These are phyloP conservation scores for Heteromyza rotundicornis DNA, from an alignment of 2,888 invertebrate species.

Conservation along the genomic window DNA sequence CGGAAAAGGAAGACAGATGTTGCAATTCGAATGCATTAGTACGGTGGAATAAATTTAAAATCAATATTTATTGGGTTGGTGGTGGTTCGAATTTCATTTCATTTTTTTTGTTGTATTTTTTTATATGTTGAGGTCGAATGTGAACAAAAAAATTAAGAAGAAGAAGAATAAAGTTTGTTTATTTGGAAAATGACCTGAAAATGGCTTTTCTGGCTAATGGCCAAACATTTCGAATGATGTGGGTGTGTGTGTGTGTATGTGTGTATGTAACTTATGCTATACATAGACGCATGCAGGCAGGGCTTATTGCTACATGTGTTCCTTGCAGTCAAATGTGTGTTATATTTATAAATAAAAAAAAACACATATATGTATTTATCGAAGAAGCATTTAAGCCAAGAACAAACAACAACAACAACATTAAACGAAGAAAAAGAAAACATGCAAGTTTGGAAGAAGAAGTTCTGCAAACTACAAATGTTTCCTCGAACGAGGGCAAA, in stretches of 20 bases:
- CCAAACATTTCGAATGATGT: slow-evolving; percentile 11
- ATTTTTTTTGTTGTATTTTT: no score
- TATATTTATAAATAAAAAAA: background rate
- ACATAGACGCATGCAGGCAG: background rate
- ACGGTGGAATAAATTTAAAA: no score
- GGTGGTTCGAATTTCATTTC: no score
- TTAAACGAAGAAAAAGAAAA: background rate
- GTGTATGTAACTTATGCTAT: background rate
- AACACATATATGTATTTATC: background rate
- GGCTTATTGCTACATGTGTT: no score
- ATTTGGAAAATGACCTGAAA: slow-evolving; percentile 11
- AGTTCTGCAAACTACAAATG: background rate
- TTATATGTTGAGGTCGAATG: background rate
- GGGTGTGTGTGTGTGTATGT: slow-evolving; percentile 5
- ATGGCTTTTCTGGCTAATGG: slow-evolving; percentile 16
- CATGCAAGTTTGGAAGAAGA: background rate
- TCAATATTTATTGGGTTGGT: no score
- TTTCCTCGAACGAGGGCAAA: no score
- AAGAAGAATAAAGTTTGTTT: background rate
- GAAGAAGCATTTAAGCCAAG: background rate
- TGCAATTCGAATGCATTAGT: no score
- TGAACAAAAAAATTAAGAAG: background rate
- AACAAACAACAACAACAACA: background rate
- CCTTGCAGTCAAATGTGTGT: background rate
- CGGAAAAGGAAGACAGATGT: background rate